phyloP scores from a whole-genome alignment of 2,888 invertebrate genomes.

The Protophormia terraenovae region DNA sequence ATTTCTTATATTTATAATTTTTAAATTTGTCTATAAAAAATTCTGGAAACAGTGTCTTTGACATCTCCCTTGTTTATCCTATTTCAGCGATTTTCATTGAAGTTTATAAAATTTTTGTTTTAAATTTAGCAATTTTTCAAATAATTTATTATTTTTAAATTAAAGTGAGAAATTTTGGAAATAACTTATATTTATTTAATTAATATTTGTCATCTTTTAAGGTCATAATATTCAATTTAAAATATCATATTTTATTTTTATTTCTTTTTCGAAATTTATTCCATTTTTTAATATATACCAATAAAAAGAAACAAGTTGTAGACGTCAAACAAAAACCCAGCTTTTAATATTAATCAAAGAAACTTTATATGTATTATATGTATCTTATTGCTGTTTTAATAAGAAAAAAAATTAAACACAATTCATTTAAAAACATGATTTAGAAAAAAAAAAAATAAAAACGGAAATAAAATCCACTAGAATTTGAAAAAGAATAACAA shows the following conservation, averaged over 20 bases:
- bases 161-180: too few relatives aligned
- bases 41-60: too few relatives aligned
- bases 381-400: too few relatives aligned
- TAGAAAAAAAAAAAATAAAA: neutral
- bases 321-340: neutral
- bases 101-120: too few relatives aligned
- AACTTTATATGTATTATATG: too few relatives aligned
- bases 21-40: neutral
- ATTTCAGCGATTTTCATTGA: too few relatives aligned
- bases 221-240: slow-evolving; percentile 11
- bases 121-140: too few relatives aligned
- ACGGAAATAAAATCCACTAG: slow-evolving; percentile 38
- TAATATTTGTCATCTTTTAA: neutral
- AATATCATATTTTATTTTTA: neutral
- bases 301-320: slow-evolving; percentile 11
- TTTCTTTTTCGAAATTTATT: neutral
- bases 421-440: neutral
- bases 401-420: neutral
- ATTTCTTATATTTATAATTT: too few relatives aligned
- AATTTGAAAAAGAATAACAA: neutral
- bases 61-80: too few relatives aligned
- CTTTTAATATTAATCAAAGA: too few relatives aligned
- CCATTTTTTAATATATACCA: neutral
- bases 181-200: too few relatives aligned
- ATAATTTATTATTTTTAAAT: too few relatives aligned